phyloP scores from a whole-genome alignment of 2,888 invertebrate genomes.

The Diarsia brunnea region DNA sequence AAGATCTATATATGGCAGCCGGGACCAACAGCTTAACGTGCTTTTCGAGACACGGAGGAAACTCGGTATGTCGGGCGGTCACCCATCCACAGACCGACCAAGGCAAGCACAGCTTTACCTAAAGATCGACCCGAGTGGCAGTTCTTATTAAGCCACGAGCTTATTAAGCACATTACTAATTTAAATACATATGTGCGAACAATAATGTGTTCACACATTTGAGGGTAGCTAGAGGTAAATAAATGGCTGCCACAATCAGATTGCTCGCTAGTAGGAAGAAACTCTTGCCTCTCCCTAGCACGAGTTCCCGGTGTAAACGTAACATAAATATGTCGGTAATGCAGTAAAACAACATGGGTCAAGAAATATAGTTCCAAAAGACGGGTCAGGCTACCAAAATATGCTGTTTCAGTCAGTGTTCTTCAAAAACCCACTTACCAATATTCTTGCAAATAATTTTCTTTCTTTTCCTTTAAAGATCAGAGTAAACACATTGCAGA shows the following conservation, averaged over 20 bases:
- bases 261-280: background rate
- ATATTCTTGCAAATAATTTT: constrained; percentile 12
- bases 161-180: too few species aligned
- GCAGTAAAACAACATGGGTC: background rate
- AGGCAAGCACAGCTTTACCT: too few species aligned
- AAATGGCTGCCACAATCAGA: background rate
- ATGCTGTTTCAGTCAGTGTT: background rate
- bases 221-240: background rate
- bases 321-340: too few species aligned
- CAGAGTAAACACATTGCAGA: constrained; percentile 33
- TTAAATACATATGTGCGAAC: background rate
- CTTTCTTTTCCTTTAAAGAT: constrained; percentile 30
- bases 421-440: background rate
- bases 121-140: too few species aligned
- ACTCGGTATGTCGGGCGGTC: too few species aligned
- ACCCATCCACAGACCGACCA: too few species aligned
- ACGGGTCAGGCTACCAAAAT: background rate
- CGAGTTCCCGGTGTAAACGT: too few species aligned
- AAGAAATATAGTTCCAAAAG: background rate
- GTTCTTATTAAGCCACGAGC: too few species aligned
- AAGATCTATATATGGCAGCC: too few species aligned
- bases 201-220: background rate
- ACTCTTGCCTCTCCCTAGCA: background rate
- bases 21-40: too few species aligned
- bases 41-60: too few species aligned